These are phyloP conservation scores for Centropristis striata DNA, from an alignment of 2,113 vertebrate species.

Conservation along the genomic window DNA sequence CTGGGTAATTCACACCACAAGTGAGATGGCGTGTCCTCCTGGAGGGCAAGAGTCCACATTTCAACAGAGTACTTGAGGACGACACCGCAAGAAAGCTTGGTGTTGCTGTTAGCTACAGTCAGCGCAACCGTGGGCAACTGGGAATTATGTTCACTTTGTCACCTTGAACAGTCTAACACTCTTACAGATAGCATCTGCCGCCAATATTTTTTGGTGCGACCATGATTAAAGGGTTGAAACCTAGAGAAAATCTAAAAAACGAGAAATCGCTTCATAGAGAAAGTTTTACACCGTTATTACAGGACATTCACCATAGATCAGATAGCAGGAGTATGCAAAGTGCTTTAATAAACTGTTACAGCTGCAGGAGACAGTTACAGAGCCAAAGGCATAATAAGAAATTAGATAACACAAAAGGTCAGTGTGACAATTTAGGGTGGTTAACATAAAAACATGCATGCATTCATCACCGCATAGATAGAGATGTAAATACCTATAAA, in stretches of 20 bases:
- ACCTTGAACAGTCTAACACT: neutral
- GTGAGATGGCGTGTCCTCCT: constrained; percentile 1
- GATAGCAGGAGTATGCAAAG: neutral
- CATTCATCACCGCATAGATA: neutral
- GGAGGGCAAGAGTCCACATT: constrained; percentile 28
- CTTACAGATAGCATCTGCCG: neutral
- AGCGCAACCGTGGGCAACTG: neutral
- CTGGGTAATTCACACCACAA: constrained; percentile 46
- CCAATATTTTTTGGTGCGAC: neutral
- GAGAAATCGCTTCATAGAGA: neutral
- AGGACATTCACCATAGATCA: neutral
- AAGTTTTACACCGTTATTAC: neutral
- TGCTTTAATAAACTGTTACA: neutral
- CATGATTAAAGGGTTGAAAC: neutral
- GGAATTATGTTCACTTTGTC: neutral
- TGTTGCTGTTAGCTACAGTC: constrained; percentile 5
- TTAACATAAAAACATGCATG: neutral
- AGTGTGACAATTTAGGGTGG: neutral
- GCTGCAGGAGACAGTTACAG: neutral
- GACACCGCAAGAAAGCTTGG: neutral
- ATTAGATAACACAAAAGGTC: neutral
- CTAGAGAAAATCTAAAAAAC: neutral
- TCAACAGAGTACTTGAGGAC: constrained; percentile 23
- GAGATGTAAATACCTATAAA: neutral
- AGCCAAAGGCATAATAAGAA: neutral